Evolutionary conservation across 2,113 vertebrate species (phyloP).

Genomic region (Vulpes lagopus): DNA sequence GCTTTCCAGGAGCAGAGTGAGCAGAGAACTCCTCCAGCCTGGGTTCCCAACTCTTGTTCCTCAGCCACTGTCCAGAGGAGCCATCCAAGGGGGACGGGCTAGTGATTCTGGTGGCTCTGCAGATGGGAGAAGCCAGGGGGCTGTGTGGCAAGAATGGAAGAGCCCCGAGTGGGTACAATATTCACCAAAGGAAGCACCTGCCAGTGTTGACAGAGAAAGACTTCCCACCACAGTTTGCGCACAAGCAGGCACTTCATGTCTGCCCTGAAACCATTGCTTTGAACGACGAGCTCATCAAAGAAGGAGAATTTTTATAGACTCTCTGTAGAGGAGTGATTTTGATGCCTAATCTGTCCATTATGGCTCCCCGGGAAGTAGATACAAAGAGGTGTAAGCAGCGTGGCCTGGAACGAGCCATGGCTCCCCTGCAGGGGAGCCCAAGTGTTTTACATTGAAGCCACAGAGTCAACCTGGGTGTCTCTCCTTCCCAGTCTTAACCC

Average conservation of each 20-base stretch:
- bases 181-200: neutral
- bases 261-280: slow-evolving; percentile 17
- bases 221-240: neutral
- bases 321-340: neutral
- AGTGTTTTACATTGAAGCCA: neutral
- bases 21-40: neutral
- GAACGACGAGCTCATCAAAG: slow-evolving; percentile 25
- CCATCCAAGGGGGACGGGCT: neutral
- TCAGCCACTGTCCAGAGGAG: neutral
- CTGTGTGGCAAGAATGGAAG: neutral
- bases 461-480: too few relatives aligned
- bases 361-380: neutral
- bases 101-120: fast-evolving
- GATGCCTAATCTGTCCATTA: neutral
- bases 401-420: neutral
- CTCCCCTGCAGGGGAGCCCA: neutral
- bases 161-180: neutral
- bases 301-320: neutral
- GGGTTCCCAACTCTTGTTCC: neutral
- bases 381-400: neutral
- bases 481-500: neutral
- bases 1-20: neutral
- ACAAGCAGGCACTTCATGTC: neutral
- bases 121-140: neutral
- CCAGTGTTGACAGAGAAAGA: neutral